Conservation (phyloP, 2,797 vertebrate species). For the Jordanella pulchra region DNA sequence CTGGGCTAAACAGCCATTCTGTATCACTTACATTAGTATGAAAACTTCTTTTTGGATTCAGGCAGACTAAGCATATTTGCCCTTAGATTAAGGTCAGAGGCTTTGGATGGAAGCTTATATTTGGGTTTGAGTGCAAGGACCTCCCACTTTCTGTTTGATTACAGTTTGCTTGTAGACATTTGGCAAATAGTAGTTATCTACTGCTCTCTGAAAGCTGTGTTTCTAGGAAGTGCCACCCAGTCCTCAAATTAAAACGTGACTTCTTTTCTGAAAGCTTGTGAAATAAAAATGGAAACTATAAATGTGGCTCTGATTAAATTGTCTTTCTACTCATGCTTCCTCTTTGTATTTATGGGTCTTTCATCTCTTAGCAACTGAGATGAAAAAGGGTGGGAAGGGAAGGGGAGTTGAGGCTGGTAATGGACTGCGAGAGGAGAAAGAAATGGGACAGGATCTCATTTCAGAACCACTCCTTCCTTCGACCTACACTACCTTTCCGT, state of each 20-base stretch:
- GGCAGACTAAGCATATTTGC: conserved; percentile 29
- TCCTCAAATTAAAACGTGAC: neutral
- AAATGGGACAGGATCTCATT: conserved; percentile 71
- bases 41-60: neutral
- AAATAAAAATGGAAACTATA: neutral
- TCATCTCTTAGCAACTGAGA: conserved; percentile 11
- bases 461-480: conserved; percentile 74
- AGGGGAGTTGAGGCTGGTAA: conserved; percentile 36
- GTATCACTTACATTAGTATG: neutral
- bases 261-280: neutral
- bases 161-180: conserved; percentile 21
- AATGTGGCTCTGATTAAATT: neutral
- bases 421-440: conserved; percentile 45
- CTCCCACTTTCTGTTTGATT: conserved; percentile 37
- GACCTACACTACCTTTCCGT: conserved; percentile 78
- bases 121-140: conserved; percentile 29
- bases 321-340: neutral
- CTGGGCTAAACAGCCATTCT: neutral
- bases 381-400: conserved; percentile 18
- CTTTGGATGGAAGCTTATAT: conserved; percentile 34
- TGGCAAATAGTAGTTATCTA: conserved; percentile 10
- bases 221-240: neutral
- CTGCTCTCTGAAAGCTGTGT: conserved; percentile 5
- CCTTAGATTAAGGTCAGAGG: conserved; percentile 38
- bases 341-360: neutral